phyloP scores from a whole-genome alignment of 2,797 vertebrate species.

The Apodemus agrarius region DNA sequence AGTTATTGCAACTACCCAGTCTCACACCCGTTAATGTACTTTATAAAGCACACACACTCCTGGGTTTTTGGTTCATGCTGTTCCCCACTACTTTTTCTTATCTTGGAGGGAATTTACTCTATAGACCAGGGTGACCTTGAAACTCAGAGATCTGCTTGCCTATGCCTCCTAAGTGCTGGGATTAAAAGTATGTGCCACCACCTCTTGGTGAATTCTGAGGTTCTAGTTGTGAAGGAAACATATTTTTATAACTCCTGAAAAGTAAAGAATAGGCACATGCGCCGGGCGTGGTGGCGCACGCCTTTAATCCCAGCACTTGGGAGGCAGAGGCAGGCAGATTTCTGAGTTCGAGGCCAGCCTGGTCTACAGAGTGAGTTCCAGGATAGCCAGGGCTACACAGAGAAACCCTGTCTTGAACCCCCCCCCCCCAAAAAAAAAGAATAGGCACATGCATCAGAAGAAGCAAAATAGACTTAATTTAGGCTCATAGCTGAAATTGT shows the following conservation, averaged over 20 bases:
- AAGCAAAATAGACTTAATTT: constrained; percentile 22
- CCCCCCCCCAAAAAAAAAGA: too few relatives aligned
- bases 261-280: constrained; percentile 9
- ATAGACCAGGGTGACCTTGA: not conserved
- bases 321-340: too few relatives aligned
- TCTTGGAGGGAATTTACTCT: not conserved
- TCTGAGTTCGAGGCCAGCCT: too few relatives aligned
- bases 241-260: constrained; percentile 27
- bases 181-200: not conserved
- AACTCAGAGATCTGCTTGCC: not conserved
- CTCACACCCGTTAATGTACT: not conserved
- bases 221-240: constrained; percentile 38
- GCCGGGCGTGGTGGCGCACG: too few relatives aligned
- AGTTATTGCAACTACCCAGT: not conserved
- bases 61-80: not conserved
- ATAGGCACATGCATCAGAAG: not conserved
- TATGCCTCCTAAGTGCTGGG: not conserved
- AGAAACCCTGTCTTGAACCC: too few relatives aligned
- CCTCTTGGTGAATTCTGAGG: not conserved
- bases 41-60: not conserved
- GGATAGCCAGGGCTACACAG: too few relatives aligned
- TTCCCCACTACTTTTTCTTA: not conserved
- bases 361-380: too few relatives aligned
- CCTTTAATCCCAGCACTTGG: too few relatives aligned
- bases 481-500: constrained; percentile 51